phyloP scores from a whole-genome alignment of 2,797 vertebrate species.

The Zenarchopterus dispar region DNA sequence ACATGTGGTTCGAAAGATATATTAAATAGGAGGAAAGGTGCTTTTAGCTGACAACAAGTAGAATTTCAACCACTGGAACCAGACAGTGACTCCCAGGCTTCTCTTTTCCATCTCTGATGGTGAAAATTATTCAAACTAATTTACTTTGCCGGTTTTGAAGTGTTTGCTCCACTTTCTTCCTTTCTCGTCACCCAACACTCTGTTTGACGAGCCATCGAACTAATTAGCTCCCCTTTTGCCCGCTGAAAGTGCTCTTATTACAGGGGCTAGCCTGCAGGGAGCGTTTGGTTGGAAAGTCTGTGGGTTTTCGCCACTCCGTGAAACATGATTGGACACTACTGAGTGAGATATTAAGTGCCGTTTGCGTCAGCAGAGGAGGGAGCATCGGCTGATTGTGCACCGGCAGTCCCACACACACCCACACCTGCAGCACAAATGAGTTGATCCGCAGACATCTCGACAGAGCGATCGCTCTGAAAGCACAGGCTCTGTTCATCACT shows the following conservation, averaged over 20 bases:
- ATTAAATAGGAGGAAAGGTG: slow-evolving; percentile 3
- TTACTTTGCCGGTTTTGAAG: slow-evolving; percentile 49
- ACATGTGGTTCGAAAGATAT: slow-evolving; percentile 17
- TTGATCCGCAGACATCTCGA: slow-evolving; percentile 18
- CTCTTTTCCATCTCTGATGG: slow-evolving; percentile 43
- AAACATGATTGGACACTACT: slow-evolving; percentile 51
- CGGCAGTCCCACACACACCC: slow-evolving; percentile 7
- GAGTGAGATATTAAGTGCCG: slow-evolving; percentile 41
- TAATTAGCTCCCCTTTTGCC: slow-evolving; percentile 51
- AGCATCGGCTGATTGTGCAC: slow-evolving; percentile 18
- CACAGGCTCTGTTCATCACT: slow-evolving; percentile 8
- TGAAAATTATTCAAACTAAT: slow-evolving; percentile 54
- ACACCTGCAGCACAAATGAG: slow-evolving; percentile 27
- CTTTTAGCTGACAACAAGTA: slow-evolving; percentile 1
- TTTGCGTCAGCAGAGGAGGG: slow-evolving; percentile 38
- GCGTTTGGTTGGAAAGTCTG: slow-evolving; percentile 38
- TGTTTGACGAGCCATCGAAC: slow-evolving; percentile 50
- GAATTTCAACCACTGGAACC: neutral
- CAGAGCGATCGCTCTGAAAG: slow-evolving; percentile 13
- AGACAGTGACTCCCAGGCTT: slow-evolving; percentile 42
- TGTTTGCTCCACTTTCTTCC: slow-evolving; percentile 34
- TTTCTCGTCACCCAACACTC: slow-evolving; percentile 38
- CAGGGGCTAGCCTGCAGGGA: slow-evolving; percentile 53
- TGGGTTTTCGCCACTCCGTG: slow-evolving; percentile 19
- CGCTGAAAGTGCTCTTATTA: slow-evolving; percentile 59